Conservation (phyloP, 2,797 vertebrate genomes). For the Aotus griseimembra region DNA sequence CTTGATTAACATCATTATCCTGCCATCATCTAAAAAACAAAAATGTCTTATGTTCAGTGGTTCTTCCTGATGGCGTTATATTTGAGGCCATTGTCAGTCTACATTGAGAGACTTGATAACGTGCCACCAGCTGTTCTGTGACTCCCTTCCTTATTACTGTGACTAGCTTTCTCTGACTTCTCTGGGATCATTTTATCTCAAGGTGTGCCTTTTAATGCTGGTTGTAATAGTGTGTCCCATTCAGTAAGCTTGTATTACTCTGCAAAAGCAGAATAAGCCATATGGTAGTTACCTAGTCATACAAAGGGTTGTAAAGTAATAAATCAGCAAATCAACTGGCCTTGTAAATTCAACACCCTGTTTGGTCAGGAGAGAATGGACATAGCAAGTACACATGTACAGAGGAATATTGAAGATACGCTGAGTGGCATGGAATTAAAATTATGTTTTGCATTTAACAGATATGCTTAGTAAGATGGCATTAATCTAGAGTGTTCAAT, state of each 20-base stretch:
- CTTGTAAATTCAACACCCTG: not conserved
- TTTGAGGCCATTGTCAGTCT: not conserved
- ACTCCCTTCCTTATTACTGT: slow-evolving; percentile 58
- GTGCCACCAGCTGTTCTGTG: slow-evolving; percentile 47
- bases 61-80: slow-evolving; percentile 5
- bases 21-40: slow-evolving; percentile 34
- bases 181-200: slow-evolving; percentile 11
- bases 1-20: slow-evolving; percentile 19
- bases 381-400: not conserved
- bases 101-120: not conserved
- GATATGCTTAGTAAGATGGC: not conserved
- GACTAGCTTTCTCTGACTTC: slow-evolving; percentile 32
- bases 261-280: not conserved
- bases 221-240: not conserved
- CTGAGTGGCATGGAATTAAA: not conserved
- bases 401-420: not conserved
- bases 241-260: slow-evolving; percentile 54
- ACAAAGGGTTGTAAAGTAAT: slow-evolving; percentile 23
- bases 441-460: not conserved
- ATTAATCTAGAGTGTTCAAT: not conserved
- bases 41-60: not conserved
- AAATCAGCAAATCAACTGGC: not conserved
- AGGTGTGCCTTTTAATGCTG: slow-evolving; percentile 48
- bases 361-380: not conserved
- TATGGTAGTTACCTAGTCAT: slow-evolving; percentile 38